Conservation (phyloP, 35 echinoderm and acorn worm species). For the Eucidaris tribuloides region DNA sequence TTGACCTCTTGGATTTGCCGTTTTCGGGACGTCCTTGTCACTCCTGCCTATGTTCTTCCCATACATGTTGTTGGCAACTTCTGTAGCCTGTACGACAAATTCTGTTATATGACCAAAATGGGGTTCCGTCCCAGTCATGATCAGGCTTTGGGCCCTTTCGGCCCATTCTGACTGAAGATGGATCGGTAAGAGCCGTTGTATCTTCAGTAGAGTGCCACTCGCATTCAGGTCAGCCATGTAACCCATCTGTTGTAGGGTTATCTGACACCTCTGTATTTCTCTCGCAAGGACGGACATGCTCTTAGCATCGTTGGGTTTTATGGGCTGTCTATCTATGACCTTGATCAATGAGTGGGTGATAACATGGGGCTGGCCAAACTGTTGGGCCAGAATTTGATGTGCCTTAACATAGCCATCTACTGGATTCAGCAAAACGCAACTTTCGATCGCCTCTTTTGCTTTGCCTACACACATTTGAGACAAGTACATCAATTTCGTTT, state of each 20-base stretch:
- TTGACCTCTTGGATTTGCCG: neutral
- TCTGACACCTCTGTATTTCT: slow-evolving; percentile 17
- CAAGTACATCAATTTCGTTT: slow-evolving; percentile 33
- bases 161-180: slow-evolving; percentile 37
- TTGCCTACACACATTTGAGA: slow-evolving; percentile 65
- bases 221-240: slow-evolving; percentile 10
- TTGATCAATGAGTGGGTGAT: neutral
- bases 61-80: slow-evolving; percentile 25
- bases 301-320: slow-evolving; percentile 12
- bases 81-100: slow-evolving; percentile 15
- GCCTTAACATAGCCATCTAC: neutral
- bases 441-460: neutral
- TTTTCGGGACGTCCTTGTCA: neutral
- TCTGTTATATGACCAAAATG: slow-evolving; percentile 7
- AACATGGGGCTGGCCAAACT: slow-evolving; percentile 1
- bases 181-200: slow-evolving; percentile 2
- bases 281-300: slow-evolving; percentile 9
- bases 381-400: neutral
- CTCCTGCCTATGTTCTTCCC: slow-evolving; percentile 35
- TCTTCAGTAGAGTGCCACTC: slow-evolving; percentile 3
- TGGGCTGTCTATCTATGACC: neutral
- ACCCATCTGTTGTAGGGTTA: slow-evolving; percentile 17
- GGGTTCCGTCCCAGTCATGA: slow-evolving; percentile 2
- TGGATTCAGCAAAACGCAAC: neutral
- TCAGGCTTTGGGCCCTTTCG: slow-evolving; percentile 5